Evolutionary conservation across 2,888 invertebrate species (phyloP).

Genomic region (Oscheius onirici): DNA sequence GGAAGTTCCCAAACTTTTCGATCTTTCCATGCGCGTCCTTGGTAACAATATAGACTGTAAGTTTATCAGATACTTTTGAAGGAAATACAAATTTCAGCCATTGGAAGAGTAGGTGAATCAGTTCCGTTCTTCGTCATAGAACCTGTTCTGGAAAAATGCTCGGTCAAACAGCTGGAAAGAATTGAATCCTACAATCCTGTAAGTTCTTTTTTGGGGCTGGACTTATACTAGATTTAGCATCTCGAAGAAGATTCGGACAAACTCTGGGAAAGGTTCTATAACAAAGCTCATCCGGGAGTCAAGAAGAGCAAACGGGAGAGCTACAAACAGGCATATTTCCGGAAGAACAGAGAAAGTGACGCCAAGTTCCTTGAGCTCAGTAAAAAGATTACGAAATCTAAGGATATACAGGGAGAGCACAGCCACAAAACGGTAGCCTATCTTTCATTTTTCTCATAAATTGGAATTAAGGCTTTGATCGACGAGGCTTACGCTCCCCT

Average conservation of each 20-base stretch:
- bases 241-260: constrained; percentile 88
- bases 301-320: constrained; percentile 84
- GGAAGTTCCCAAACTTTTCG: constrained; percentile 81
- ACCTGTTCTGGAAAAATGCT: constrained; percentile 87
- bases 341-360: constrained; percentile 81
- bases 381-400: constrained; percentile 79
- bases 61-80: neutral
- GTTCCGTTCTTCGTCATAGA: constrained; percentile 87
- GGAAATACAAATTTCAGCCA: constrained; percentile 73
- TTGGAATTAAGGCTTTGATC: constrained; percentile 75
- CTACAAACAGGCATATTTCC: constrained; percentile 79
- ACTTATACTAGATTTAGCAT: too few relatives aligned
- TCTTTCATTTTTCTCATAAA: neutral
- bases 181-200: constrained; percentile 88
- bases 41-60: constrained; percentile 93
- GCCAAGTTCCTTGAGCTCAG: constrained; percentile 83
- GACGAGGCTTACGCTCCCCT: constrained; percentile 90
- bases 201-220: too few relatives aligned
- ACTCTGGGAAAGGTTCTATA: constrained; percentile 87
- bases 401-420: constrained; percentile 2
- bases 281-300: constrained; percentile 81
- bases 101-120: constrained; percentile 89
- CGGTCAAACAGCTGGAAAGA: constrained; percentile 83
- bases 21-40: constrained; percentile 84
- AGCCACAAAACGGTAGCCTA: constrained; percentile 25